These are phyloP conservation scores for Menidia beryllina DNA, from an alignment of 2,113 vertebrate genomes.

Conservation along the genomic window DNA sequence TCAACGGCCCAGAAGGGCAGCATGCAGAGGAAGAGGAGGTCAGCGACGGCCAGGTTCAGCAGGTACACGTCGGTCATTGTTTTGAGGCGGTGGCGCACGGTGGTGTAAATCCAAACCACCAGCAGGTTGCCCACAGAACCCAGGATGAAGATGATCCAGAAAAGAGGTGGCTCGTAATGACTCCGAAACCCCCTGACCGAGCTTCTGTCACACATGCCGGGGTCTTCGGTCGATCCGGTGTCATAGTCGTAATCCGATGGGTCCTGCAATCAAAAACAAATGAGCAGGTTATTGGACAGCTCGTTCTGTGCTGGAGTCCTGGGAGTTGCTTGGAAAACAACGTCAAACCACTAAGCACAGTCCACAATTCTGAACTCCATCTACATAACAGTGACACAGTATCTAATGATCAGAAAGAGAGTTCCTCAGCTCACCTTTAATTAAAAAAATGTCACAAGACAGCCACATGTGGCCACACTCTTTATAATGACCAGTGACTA, in stretches of 20 bases:
- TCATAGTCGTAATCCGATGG: conserved; percentile 36
- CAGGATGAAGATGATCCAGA: conserved; percentile 86
- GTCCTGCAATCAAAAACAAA: conserved; percentile 37
- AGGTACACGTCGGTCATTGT: conserved; percentile 89
- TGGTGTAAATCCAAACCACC: conserved; percentile 86
- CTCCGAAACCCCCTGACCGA: conserved; percentile 79
- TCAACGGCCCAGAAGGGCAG: conserved; percentile 92
- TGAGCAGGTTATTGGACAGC: neutral
- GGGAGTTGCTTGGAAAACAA: neutral
- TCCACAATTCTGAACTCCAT: neutral
- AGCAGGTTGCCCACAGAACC: conserved; percentile 86
- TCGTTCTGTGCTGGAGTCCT: neutral
- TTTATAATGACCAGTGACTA: too few species aligned
- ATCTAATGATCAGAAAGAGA: neutral
- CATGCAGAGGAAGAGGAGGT: conserved; percentile 89
- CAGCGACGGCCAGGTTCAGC: conserved; percentile 88
- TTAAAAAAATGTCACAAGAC: too few species aligned
- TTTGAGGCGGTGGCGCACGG: conserved; percentile 84
- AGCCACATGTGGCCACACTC: too few species aligned
- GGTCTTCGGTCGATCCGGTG: fast-evolving
- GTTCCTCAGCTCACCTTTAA: neutral
- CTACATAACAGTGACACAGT: neutral
- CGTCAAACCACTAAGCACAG: neutral
- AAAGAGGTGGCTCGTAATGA: conserved; percentile 83
- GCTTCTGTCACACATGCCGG: conserved; percentile 74